Conservation (phyloP, 2,113 vertebrate genomes). For the Perca schrenkii region DNA sequence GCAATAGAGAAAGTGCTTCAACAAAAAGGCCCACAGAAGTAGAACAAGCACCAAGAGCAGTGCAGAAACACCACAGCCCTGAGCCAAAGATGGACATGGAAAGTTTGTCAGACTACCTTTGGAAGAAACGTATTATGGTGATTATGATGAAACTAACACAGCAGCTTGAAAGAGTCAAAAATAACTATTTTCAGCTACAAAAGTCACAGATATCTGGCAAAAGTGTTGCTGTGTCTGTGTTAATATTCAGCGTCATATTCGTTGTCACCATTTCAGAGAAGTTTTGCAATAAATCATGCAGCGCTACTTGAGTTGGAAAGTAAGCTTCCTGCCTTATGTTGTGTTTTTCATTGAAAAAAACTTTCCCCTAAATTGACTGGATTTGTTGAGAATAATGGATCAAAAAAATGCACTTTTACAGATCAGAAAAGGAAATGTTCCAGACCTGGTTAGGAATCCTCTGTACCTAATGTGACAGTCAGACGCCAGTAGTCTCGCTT, state of each 20-base stretch:
- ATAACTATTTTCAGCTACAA: neutral
- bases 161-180: neutral
- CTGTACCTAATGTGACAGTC: neutral
- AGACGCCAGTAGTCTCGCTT: too few species aligned
- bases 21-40: neutral
- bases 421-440: too few species aligned
- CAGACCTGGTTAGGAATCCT: neutral
- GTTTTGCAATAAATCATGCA: conserved; percentile 11
- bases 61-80: neutral
- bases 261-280: conserved; percentile 11
- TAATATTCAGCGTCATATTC: conserved; percentile 32
- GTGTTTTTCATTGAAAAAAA: neutral
- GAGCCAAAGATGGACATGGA: neutral
- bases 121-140: conserved; percentile 1
- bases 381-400: neutral
- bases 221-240: neutral
- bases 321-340: neutral
- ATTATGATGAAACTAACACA: conserved; percentile 16
- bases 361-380: neutral
- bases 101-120: neutral
- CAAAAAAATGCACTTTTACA: neutral
- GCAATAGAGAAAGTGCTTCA: neutral
- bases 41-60: neutral
- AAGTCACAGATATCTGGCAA: neutral
- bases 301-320: neutral